These are phyloP conservation scores for Megaceryle alcyon DNA, from an alignment of 2,797 vertebrate genomes.

Conservation along the genomic window DNA sequence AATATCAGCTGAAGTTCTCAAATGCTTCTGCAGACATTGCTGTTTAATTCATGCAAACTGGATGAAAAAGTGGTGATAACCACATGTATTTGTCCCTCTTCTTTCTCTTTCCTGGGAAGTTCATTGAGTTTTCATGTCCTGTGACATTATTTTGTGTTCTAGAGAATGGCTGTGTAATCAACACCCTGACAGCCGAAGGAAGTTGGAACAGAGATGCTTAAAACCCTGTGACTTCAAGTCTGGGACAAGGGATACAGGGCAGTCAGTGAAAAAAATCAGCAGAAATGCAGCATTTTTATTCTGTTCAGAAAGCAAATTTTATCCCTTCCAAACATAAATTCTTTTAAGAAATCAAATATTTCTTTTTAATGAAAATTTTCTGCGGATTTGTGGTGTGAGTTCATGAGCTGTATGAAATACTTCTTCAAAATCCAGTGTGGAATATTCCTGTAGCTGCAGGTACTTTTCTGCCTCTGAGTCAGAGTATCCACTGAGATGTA, in stretches of 20 bases:
- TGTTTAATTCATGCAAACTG: neutral
- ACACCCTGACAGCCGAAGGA: neutral
- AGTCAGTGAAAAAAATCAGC: neutral
- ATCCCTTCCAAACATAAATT: neutral
- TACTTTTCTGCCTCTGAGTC: slow-evolving; percentile 15
- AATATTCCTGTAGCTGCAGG: slow-evolving; percentile 42
- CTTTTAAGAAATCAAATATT: neutral
- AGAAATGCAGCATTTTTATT: neutral
- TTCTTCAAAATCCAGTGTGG: neutral
- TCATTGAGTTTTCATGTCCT: neutral
- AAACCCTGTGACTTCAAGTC: neutral
- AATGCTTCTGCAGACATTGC: neutral
- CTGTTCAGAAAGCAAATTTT: neutral
- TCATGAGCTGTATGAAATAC: neutral
- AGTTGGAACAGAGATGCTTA: neutral
- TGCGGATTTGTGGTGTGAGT: neutral
- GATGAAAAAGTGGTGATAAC: neutral
- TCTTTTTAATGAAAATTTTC: neutral
- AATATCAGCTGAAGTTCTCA: neutral
- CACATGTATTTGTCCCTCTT: neutral
- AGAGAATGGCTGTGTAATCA: neutral
- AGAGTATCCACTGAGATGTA: slow-evolving; percentile 34
- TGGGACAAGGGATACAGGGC: neutral
- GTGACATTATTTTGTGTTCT: neutral
- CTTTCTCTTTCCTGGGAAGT: neutral